Evolutionary conservation across 1,140 invertebrate species (phyloP).

Genomic region (Capitella teleta): DNA sequence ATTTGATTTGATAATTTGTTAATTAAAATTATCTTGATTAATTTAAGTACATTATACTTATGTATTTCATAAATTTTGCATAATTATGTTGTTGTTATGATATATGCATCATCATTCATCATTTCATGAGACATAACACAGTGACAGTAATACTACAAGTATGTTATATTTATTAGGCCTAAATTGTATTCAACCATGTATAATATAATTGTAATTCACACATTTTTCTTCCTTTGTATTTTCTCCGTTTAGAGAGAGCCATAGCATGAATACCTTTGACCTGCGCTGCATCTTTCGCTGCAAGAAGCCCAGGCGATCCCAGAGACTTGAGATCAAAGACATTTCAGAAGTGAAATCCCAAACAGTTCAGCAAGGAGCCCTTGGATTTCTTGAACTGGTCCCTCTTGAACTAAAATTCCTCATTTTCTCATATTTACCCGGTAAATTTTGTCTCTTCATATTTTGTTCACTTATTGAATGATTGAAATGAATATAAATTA

Average conservation of each 20-base stretch:
- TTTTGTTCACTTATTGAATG: neutral
- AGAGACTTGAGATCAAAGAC: conserved; percentile 27
- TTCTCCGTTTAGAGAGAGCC: neutral
- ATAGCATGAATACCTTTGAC: neutral
- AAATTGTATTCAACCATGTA: neutral
- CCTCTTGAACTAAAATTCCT: conserved; percentile 36
- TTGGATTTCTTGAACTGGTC: conserved; percentile 34
- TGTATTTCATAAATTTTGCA: too few relatives aligned
- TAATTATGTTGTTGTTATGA: too few relatives aligned
- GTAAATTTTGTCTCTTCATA: conserved; percentile 15
- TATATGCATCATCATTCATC: neutral
- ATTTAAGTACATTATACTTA: too few relatives aligned
- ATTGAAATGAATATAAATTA: neutral
- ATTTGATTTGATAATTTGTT: too few relatives aligned
- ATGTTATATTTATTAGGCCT: neutral
- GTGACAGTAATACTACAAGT: neutral
- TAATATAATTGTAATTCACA: neutral
- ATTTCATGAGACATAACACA: neutral
- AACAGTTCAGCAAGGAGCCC: conserved; percentile 17
- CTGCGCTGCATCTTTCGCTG: conserved; percentile 17
- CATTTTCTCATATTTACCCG: conserved; percentile 28
- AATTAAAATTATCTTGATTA: too few relatives aligned
- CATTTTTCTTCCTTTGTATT: neutral
- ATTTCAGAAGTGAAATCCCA: conserved; percentile 18
- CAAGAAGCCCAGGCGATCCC: conserved; percentile 32